Base-by-base conservation (phyloP, 2,113 vertebrate genomes). In the Lagenorhynchus albirostris region DNA sequence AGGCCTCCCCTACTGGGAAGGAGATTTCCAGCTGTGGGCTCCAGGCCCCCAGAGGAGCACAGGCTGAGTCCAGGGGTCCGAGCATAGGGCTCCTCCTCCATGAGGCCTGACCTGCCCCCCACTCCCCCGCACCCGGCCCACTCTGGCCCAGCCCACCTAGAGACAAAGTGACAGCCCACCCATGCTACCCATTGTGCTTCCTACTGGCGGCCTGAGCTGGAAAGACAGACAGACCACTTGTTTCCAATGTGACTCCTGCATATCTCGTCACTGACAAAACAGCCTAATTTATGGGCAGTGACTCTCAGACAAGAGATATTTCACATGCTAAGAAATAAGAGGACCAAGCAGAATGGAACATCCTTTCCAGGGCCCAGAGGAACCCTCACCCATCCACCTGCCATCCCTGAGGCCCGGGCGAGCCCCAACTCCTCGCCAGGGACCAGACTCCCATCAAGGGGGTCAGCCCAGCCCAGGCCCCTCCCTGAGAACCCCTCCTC, bases 311-410 rank as follows among this genome's bases (percentile, higher is more conserved):
- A 47, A 96, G 55, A 53, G 31, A 76, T 93, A 74, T 73, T 88
- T 96, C 88, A 96, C 86, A 96, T 65, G 81, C 77, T 50, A 71
- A 88, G 81, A 82, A 91, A 76, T n/a, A 44, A 74, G n/a, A 95
- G 71, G 7, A 58, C 62, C 82, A 47, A 92, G 33, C 25, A 9
- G 17, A 67, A 70, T 0, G 20, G 65, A 86, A 68, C 26, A 90
- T 65, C 58, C 53, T 83, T 89, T 76, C 73, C 63, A 88, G 55
- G 62, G 31, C 47, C 77, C 82, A 65, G 38, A 86, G 92, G 80
- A 81, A 77, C 41, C 53, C 18, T 62, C 5, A 25, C 20, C 31
- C 50, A 58, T 29, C 36, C 74, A 82, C 31, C 41, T 26, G 33
- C 53, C 23, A 74, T 58, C 91, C 47, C 77, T 26, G 65, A 55